Evolutionary conservation across 2,888 invertebrate species (phyloP).

Genomic region (Rhopalosiphum nymphaeae): DNA sequence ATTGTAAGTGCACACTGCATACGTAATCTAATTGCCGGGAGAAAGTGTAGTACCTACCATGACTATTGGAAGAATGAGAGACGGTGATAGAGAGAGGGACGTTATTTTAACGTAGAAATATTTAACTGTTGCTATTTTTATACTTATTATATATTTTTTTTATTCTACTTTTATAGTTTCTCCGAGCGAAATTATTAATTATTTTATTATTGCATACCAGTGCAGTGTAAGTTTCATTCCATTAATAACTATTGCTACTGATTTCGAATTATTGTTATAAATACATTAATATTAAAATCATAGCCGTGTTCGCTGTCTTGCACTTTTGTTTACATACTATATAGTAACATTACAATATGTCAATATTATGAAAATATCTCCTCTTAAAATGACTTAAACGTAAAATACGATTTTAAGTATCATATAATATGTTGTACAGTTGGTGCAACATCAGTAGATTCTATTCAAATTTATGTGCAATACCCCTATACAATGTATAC

Average conservation of each 20-base stretch:
- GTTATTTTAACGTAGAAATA: conserved; percentile 19
- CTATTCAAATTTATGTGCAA: not conserved
- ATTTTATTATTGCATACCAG: conserved; percentile 50
- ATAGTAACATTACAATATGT: not conserved
- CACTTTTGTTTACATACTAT: not conserved
- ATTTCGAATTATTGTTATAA: conserved; percentile 34
- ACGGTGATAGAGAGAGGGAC: not conserved
- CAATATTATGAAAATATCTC: not conserved
- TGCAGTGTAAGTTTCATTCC: conserved; percentile 32
- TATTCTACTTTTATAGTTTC: conserved; percentile 46
- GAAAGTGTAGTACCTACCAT: conserved; percentile 55
- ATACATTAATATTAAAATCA: not conserved
- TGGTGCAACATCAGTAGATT: not conserved
- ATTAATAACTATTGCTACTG: conserved; percentile 16
- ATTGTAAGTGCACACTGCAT: conserved; percentile 34
- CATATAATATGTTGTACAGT: not conserved
- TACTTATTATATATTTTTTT: conserved; percentile 19
- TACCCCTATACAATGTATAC: not conserved
- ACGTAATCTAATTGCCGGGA: conserved; percentile 64
- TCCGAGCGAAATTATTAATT: conserved; percentile 55
- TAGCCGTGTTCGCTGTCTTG: not conserved
- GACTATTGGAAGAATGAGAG: not conserved
- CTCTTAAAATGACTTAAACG: not conserved
- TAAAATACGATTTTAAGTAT: not conserved
- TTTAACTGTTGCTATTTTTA: conserved; percentile 56